Base-by-base conservation (phyloP, 92 coral and sea anemone genomes). In the Anthopleura xanthogrammica region DNA sequence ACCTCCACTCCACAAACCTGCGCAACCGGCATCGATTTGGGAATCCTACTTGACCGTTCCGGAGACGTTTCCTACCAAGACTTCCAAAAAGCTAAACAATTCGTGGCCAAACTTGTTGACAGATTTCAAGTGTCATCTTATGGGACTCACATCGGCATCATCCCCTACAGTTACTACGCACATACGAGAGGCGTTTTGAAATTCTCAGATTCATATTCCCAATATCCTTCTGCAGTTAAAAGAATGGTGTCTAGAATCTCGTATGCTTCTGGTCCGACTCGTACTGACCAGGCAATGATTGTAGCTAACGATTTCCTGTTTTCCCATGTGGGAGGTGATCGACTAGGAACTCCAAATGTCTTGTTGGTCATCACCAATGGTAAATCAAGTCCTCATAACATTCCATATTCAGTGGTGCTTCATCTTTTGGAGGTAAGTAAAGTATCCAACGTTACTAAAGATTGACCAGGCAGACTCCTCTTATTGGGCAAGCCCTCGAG, bases 361-460 rank as follows among this genome's bases (percentile, higher is more conserved):
- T 84, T 92, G 46, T 82, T 92, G 60, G 95, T 92, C 39, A 81
- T 92, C 84, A 92, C 95, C 3, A 89, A 92, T 76, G 95, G 95
- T 16, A 90, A 87, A 80, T 89, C 90, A 7, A 87, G 85, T 75
- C 48, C 48, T 11, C 85, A 85, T 24, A 89, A 89, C 50, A 76
- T 81, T 42, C 78, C 92, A 54, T 92, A 89, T 78, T 76, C 81
- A 4, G 57, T 40, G 22, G 93, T 85, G 12, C 89, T 92, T 8
- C 86, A 73, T 4, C 93, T 89, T 8, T 60, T 92, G 41, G 66
- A 76, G 86, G 95, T 92, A 48, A 82, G 87, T 36, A 16, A 4
- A 29, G 36, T 29, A 29, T 29, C 1, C 36, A 29, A 29, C 0
- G 36, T 29, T 29, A 29, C 1, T 29, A 29, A 58, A 19, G n/a